Percentiles rank a stretch among this genome's conserved stretches.
Evolutionary conservation across 2,797 vertebrate species (phyloP).

Genomic region (Hapalemur alaotrensis): DNA sequence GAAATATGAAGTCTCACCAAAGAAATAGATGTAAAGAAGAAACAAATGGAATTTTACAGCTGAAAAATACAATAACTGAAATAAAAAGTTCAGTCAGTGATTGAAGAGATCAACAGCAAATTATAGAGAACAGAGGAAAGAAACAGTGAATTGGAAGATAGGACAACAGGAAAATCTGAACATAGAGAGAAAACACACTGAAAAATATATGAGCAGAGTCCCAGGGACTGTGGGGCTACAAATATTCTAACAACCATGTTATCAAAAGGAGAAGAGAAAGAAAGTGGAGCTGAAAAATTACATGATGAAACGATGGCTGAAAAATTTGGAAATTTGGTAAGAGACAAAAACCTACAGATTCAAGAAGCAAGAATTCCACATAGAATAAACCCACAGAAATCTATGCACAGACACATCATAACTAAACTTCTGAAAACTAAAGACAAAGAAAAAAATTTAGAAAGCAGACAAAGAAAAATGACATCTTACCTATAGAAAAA

Average conservation of each 20-base stretch:
- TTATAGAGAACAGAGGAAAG: background rate
- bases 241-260: background rate
- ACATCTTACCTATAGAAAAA: background rate
- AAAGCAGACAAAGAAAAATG: background rate
- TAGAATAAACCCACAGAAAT: background rate
- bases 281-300: background rate
- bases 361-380: background rate
- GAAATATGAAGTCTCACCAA: background rate
- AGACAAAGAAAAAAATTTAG: constrained; percentile 8
- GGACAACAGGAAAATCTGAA: background rate
- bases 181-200: background rate
- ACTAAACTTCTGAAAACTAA: background rate
- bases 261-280: background rate
- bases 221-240: background rate
- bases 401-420: background rate
- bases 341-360: background rate
- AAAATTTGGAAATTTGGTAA: background rate
- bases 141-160: background rate
- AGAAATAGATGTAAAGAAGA: background rate
- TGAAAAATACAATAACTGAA: background rate
- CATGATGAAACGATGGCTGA: background rate
- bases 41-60: background rate
- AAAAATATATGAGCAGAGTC: background rate
- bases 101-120: background rate
- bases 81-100: background rate